A percentile compares a stretch with the other conserved stretches of the same genome.
phyloP scores from a whole-genome alignment of 2,888 invertebrate genomes.

The Helicoverpa assulta region DNA sequence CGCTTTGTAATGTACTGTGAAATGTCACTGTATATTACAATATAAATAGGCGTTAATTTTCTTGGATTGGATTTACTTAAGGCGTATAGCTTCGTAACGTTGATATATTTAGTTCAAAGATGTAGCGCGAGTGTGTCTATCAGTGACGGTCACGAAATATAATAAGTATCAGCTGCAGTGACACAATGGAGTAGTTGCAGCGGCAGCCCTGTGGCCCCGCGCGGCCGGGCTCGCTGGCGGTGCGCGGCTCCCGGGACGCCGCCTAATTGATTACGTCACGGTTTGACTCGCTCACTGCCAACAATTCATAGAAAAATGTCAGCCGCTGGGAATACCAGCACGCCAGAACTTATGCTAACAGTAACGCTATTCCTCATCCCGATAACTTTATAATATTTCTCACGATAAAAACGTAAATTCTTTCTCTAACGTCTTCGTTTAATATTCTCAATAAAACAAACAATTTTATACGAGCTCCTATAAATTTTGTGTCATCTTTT shows the following conservation, averaged over 20 bases:
- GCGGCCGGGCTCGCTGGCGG: conserved; percentile 2
- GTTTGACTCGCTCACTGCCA: conserved; percentile 1
- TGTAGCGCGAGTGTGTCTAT: too few relatives aligned
- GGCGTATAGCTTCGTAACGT: too few relatives aligned
- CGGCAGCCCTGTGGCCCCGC: background rate
- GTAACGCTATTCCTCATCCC: background rate
- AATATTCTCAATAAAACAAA: conserved; percentile 47
- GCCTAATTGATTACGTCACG: conserved; percentile 29
- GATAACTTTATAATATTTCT: background rate
- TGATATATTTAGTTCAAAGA: too few relatives aligned
- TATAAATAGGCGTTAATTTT: too few relatives aligned
- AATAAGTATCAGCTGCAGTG: background rate
- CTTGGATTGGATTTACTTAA: too few relatives aligned
- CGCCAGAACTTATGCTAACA: background rate
- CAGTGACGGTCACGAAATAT: background rate
- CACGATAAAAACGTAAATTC: conserved; percentile 2
- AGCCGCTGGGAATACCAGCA: background rate
- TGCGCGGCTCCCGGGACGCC: conserved; percentile 5
- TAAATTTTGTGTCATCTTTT: conserved; percentile 59
- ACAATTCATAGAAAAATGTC: background rate
- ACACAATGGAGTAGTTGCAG: background rate
- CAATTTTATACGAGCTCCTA: conserved; percentile 47
- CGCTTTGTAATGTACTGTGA: too few relatives aligned
- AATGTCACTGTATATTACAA: too few relatives aligned
- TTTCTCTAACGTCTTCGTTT: conserved; percentile 13